Conservation (phyloP, 2,113 vertebrate species). For the Okapia johnstoni region DNA sequence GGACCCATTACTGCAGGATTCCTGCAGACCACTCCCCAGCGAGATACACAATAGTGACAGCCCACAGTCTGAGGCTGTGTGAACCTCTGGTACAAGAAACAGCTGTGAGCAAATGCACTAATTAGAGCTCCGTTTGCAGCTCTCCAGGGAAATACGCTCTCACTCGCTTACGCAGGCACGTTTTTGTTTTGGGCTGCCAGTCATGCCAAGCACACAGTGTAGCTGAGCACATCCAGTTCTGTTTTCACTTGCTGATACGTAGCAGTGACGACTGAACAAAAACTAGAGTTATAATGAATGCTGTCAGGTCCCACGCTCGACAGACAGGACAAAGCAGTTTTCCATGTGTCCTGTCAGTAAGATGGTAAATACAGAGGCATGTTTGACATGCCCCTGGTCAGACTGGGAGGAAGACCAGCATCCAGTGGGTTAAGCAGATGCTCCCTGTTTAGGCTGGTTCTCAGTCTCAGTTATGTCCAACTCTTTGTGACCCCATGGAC, state of each 20-base stretch:
- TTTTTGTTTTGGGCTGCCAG: not conserved
- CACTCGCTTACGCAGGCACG: not conserved
- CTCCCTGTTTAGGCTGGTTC: not conserved
- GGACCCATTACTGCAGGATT: not conserved
- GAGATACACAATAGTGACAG: not conserved
- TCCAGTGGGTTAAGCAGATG: not conserved
- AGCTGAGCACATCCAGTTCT: not conserved
- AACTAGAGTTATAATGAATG: not conserved
- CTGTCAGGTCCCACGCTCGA: not conserved
- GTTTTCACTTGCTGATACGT: not conserved
- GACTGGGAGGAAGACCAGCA: not conserved
- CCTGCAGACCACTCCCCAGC: not conserved
- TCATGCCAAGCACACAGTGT: not conserved
- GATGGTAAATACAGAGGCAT: not conserved
- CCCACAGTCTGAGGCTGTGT: not conserved
- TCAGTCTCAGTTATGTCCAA: rapidly evolving
- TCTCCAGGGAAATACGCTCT: not conserved
- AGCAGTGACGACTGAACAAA: not conserved
- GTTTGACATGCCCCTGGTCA: not conserved
- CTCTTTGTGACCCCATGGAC: not conserved
- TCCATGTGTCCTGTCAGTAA: not conserved
- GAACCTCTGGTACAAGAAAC: not conserved
- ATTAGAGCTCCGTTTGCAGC: rapidly evolving
- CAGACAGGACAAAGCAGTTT: not conserved
- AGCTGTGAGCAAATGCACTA: not conserved